phyloP scores from a whole-genome alignment of 2,113 vertebrate genomes.

The Holacanthus passer region DNA sequence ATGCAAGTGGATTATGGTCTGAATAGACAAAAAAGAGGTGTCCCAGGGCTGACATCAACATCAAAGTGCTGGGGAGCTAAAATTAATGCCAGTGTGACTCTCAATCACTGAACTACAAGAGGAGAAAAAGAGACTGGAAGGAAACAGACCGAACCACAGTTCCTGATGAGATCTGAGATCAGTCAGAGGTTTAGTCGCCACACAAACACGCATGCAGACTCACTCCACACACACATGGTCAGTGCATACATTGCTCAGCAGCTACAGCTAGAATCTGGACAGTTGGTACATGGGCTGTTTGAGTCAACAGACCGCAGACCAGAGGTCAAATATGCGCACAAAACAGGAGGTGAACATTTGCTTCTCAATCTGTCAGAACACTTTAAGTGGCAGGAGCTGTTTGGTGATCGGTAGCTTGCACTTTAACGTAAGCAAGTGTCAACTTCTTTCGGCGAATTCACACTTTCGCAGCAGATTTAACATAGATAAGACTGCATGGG shows the following conservation, averaged over 20 bases:
- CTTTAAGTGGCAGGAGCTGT: neutral
- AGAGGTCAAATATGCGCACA: neutral
- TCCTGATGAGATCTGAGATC: neutral
- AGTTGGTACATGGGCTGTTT: neutral
- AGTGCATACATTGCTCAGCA: neutral
- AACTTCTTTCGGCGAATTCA: conserved; percentile 3
- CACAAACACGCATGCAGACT: neutral
- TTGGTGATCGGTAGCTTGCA: neutral
- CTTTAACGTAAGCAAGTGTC: neutral
- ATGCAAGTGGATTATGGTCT: conserved; percentile 37
- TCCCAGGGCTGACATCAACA: conserved; percentile 28
- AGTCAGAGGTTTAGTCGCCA: neutral
- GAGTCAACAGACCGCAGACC: neutral
- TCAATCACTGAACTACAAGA: conserved; percentile 5
- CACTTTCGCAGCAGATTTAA: conserved; percentile 1
- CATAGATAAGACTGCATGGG: neutral
- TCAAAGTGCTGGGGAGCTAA: conserved; percentile 20
- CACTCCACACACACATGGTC: neutral
- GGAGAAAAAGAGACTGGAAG: neutral
- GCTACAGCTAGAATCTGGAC: neutral
- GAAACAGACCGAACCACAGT: neutral
- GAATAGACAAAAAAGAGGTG: conserved; percentile 35
- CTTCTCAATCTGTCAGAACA: neutral
- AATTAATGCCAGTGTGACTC: conserved; percentile 19
- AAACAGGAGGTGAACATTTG: conserved; percentile 8